Base-by-base conservation (phyloP, 2,113 vertebrate genomes). In the Astur gentilis region DNA sequence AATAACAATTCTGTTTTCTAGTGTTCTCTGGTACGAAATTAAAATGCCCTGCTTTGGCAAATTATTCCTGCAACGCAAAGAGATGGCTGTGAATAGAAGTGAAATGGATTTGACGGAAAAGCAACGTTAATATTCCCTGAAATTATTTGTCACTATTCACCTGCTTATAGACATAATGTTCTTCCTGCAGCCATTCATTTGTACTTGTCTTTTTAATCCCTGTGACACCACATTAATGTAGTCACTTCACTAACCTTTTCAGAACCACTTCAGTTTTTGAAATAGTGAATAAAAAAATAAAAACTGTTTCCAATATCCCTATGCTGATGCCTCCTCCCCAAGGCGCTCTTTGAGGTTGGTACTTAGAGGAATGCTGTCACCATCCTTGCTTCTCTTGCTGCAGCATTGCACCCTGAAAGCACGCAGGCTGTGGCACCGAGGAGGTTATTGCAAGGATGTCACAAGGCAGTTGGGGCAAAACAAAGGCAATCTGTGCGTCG, bases 1-100 rank as follows among this genome's bases (percentile, higher is more conserved):
- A 97, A 97, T 96, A 95, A 81, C 50, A 81, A 32, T 87, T 89
- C 77, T 89, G 72, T 91, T 97, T 95, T 97, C 69, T 87, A 50
- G n/a, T 92, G 69, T 90, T 93, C 83, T 93, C 47, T 86, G 65
- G 42, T 72, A 52, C 0, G 7, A 89, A 92, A 89, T 91, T 87
- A 57, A 93, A 95, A 84, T 72, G 36, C 58, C 40, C 21, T 95
- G 47, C 62, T 93, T 66, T 81, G 50, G 50, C 38, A 82, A 49
- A 89, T 87, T 84, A 79, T 87, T 89, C 47, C 31, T 72, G n/a
- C 80, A 88, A 47, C 55, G 22, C 31, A 60, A 79, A 89, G 45
- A 81, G 57, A 45, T 79, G n/a, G 13, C 75, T 89, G 25, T 81
- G 69, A 92, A 87, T 71, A 91, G 69, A 95, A 78, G 34, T 92